Evolutionary conservation across 2,888 invertebrate genomes (phyloP).

Genomic region (Pseudanteris insignis): DNA sequence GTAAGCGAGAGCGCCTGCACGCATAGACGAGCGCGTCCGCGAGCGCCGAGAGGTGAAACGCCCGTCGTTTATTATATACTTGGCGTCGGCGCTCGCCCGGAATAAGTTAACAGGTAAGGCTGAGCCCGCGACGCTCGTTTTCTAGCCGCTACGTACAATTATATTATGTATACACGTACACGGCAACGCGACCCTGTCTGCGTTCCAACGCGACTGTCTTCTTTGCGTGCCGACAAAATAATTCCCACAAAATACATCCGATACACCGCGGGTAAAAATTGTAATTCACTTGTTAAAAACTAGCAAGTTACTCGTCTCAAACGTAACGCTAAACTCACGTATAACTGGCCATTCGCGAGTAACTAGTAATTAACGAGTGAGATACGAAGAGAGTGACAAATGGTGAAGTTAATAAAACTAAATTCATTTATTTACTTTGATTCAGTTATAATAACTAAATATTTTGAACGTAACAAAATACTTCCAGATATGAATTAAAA

Average conservation of each 20-base stretch:
- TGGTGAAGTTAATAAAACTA: too few relatives aligned
- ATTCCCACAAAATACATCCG: constrained; percentile 2
- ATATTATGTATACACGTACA: constrained; percentile 26
- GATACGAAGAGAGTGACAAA: too few relatives aligned
- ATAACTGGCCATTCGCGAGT: too few relatives aligned
- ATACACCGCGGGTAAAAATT: too few relatives aligned
- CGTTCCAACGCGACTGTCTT: constrained; percentile 3
- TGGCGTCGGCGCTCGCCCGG: constrained; percentile 45
- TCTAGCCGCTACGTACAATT: constrained; percentile 41
- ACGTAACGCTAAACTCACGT: too few relatives aligned
- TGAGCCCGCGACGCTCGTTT: constrained; percentile 49
- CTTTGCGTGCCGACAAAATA: constrained; percentile 18
- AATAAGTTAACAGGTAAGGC: constrained; percentile 51
- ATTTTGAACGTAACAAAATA: too few relatives aligned
- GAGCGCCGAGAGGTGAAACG: constrained; percentile 39
- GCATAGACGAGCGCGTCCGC: constrained; percentile 25
- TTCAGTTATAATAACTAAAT: too few relatives aligned
- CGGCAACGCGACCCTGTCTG: constrained; percentile 19
- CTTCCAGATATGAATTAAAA: too few relatives aligned
- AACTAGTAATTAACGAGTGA: too few relatives aligned
- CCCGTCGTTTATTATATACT: constrained; percentile 47
- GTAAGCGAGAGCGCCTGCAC: constrained; percentile 21
- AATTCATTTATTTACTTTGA: too few relatives aligned
- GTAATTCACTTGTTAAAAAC: too few relatives aligned
- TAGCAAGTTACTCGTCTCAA: too few relatives aligned